phyloP scores from a whole-genome alignment of 2,888 invertebrate species.

The Nomada ferruginata region DNA sequence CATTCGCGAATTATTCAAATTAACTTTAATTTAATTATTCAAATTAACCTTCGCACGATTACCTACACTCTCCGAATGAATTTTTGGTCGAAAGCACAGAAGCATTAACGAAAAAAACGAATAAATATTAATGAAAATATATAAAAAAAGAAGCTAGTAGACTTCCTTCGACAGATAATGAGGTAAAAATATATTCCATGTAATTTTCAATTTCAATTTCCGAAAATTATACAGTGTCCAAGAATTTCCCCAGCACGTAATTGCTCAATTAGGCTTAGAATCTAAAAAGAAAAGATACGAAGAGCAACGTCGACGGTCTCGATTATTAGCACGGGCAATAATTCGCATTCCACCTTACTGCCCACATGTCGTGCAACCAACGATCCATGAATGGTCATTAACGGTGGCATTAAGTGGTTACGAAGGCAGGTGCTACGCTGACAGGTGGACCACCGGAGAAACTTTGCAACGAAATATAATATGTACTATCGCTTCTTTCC shows the following conservation, averaged over 20 bases:
- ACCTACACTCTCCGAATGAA: background rate
- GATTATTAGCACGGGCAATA: constrained; percentile 31
- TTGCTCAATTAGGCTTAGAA: too few species aligned
- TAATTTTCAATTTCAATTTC: too few species aligned
- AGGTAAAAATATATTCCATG: too few species aligned
- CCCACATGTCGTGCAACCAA: constrained; percentile 70
- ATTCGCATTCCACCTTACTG: constrained; percentile 58
- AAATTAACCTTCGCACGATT: too few species aligned
- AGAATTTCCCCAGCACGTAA: too few species aligned
- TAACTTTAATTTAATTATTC: background rate
- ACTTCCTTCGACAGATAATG: too few species aligned
- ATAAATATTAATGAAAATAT: too few species aligned
- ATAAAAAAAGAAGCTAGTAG: too few species aligned
- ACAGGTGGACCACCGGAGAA: constrained; percentile 69
- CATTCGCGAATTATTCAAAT: background rate
- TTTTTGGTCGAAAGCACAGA: too few species aligned
- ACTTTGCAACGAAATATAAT: constrained; percentile 50
- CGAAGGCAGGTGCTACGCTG: constrained; percentile 63
- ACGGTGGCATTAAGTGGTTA: constrained; percentile 61
- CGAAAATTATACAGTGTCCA: too few species aligned
- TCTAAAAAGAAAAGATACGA: background rate
- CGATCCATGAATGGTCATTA: constrained; percentile 76
- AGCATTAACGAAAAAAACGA: too few species aligned
- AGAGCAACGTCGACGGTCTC: background rate
- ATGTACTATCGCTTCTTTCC: constrained; percentile 34